Conservation (phyloP, 2,888 invertebrate genomes). For the Ormyrus pomaceus region DNA sequence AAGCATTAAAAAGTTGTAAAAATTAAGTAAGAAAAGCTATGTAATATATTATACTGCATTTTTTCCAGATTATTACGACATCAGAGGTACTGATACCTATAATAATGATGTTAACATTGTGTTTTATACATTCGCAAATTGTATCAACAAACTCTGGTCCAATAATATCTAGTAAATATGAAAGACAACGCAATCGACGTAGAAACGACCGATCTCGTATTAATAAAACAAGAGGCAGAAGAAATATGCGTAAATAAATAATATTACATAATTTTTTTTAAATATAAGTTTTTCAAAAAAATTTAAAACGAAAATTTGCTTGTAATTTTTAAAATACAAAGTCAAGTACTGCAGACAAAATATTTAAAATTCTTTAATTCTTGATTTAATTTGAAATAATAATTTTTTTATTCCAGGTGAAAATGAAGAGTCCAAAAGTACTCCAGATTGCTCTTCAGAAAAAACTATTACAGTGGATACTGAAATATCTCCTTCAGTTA, state of each 20-base stretch:
- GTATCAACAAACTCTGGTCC: slow-evolving; percentile 81
- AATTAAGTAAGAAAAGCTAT: neutral
- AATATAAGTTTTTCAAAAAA: neutral
- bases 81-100: slow-evolving; percentile 85
- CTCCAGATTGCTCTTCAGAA: slow-evolving; percentile 65
- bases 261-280: neutral
- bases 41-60: slow-evolving; percentile 25
- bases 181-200: slow-evolving; percentile 64
- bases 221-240: slow-evolving; percentile 67
- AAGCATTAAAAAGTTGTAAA: neutral
- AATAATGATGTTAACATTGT: slow-evolving; percentile 84
- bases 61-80: slow-evolving; percentile 78
- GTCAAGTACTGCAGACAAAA: no score
- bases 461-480: slow-evolving; percentile 60
- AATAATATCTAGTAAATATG: slow-evolving; percentile 60
- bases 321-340: slow-evolving; percentile 5
- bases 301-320: slow-evolving; percentile 29
- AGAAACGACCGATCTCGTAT: slow-evolving; percentile 68
- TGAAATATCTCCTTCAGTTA: slow-evolving; percentile 68
- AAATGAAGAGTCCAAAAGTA: slow-evolving; percentile 65
- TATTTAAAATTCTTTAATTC: slow-evolving; percentile 15
- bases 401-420: slow-evolving; percentile 58
- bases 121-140: slow-evolving; percentile 88
- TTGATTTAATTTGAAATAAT: neutral
- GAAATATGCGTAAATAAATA: slow-evolving; percentile 65